phyloP scores from a whole-genome alignment of 2,888 invertebrate species.

The Vanessa cardui region DNA sequence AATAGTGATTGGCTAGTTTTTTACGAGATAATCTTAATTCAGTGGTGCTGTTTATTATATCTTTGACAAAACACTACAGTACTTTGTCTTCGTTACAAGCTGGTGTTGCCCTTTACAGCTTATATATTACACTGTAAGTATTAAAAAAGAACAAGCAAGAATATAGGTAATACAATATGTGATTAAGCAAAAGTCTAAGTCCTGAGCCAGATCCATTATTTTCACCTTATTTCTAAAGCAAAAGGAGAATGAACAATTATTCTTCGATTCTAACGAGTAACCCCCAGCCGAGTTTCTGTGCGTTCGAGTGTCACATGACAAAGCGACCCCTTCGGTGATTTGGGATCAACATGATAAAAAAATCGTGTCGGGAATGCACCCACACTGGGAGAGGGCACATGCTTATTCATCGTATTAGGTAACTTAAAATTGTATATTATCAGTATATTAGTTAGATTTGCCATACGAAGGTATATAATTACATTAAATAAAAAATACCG shows the following conservation, averaged over 20 bases:
- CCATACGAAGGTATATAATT: too few relatives aligned
- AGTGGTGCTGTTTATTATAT: background rate
- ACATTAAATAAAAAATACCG: too few relatives aligned
- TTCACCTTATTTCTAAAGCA: background rate
- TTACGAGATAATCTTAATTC: background rate
- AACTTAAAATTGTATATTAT: conserved; percentile 21
- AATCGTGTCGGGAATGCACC: conserved; percentile 73
- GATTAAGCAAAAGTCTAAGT: too few relatives aligned
- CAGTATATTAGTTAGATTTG: background rate
- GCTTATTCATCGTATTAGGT: conserved; percentile 41
- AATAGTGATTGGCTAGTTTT: conserved; percentile 2
- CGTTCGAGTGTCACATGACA: conserved; percentile 81
- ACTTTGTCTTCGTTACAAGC: too few relatives aligned
- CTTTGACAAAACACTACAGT: background rate
- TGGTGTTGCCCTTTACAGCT: too few relatives aligned
- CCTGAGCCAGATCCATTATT: background rate
- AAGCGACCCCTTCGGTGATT: conserved; percentile 72
- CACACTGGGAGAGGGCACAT: conserved; percentile 62
- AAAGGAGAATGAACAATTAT: conserved; percentile 66
- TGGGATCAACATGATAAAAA: conserved; percentile 73
- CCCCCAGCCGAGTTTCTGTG: conserved; percentile 66
- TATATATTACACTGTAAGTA: too few relatives aligned
- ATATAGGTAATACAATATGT: too few relatives aligned
- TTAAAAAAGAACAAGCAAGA: too few relatives aligned
- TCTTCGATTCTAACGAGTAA: conserved; percentile 69